These are phyloP conservation scores for Python bivittatus DNA, from an alignment of 2,113 vertebrate genomes.

Conservation along the genomic window DNA sequence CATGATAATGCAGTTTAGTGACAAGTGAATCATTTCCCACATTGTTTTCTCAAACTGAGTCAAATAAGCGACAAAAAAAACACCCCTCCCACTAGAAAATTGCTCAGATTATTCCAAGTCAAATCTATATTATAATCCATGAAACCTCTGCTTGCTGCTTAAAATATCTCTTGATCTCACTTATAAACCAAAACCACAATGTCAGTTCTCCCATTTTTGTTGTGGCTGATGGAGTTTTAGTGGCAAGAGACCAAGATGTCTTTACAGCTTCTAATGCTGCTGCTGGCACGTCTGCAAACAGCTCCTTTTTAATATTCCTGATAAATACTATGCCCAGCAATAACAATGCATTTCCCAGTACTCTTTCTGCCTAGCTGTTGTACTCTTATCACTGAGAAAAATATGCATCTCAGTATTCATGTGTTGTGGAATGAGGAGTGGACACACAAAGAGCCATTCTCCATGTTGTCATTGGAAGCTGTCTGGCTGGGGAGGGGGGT, in stretches of 20 bases:
- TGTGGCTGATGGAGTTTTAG: not conserved
- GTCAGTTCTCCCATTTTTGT: not conserved
- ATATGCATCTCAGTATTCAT: not conserved
- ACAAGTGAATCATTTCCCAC: not conserved
- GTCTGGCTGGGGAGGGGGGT: not conserved
- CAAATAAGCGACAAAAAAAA: too few relatives aligned
- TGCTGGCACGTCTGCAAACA: not conserved
- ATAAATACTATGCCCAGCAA: not conserved
- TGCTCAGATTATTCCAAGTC: not conserved
- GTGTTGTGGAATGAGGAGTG: too few relatives aligned
- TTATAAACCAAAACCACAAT: not conserved
- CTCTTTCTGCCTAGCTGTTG: not conserved
- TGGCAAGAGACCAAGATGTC: not conserved
- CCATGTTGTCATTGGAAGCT: not conserved
- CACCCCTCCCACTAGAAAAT: not conserved
- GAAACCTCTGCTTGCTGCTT: not conserved
- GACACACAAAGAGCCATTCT: not conserved
- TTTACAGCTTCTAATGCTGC: not conserved
- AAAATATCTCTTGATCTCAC: not conserved
- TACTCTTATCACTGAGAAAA: not conserved
- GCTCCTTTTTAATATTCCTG: not conserved
- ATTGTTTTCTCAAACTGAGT: not conserved
- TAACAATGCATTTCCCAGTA: not conserved
- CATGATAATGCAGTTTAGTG: not conserved
- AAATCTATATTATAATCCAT: not conserved